Conservation (phyloP, 2,888 invertebrate genomes). For the Malthinus seriepunctatus region DNA sequence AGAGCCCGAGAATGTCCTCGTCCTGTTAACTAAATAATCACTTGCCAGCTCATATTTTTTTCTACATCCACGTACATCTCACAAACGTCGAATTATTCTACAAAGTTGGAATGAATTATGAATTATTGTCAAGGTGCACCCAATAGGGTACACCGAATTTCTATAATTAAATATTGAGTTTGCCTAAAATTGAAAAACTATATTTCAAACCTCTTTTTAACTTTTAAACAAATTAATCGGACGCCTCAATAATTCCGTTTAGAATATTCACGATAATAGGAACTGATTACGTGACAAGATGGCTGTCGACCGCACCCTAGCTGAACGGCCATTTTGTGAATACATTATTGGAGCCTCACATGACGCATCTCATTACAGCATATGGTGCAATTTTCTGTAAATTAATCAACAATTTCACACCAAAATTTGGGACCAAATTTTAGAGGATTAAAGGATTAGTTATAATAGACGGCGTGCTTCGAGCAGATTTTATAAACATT, state of each 20-base stretch:
- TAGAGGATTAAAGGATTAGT: constrained; percentile 4
- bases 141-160: not conserved
- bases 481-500: constrained; percentile 1
- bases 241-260: not conserved
- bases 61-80: constrained; percentile 4
- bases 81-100: constrained; percentile 22
- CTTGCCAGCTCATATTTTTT: constrained; percentile 4
- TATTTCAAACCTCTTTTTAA: constrained; percentile 17
- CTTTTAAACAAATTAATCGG: constrained; percentile 9
- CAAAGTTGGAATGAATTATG: constrained; percentile 25
- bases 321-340: constrained; percentile 21
- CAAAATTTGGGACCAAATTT: constrained; percentile 14
- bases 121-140: constrained; percentile 8
- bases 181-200: constrained; percentile 4
- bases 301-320: constrained; percentile 27
- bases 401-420: constrained; percentile 24
- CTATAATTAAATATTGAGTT: not conserved
- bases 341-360: constrained; percentile 15
- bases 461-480: constrained; percentile 5
- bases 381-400: constrained; percentile 26
- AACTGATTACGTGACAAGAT: constrained; percentile 20
- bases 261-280: not conserved
- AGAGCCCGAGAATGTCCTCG: not conserved
- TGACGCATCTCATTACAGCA: constrained; percentile 21
- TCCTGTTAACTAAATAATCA: constrained; percentile 1